These are phyloP conservation scores for Steinernema khuongi DNA, from an alignment of 1,140 invertebrate species.

Conservation along the genomic window DNA sequence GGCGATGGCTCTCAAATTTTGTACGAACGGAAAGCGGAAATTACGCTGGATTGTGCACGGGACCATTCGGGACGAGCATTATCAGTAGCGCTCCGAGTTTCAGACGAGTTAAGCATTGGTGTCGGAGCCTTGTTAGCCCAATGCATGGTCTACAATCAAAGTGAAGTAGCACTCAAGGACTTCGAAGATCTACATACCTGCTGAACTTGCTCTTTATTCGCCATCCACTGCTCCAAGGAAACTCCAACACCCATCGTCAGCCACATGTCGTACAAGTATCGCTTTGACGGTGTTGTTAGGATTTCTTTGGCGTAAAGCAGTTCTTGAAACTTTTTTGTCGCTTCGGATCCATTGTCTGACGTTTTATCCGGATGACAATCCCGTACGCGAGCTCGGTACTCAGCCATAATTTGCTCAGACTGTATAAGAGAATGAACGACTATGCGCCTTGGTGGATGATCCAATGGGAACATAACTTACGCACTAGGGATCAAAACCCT, in stretches of 20 bases:
- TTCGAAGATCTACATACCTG: background rate
- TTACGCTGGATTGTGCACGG: background rate
- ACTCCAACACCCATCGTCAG: background rate
- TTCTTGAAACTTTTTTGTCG: background rate
- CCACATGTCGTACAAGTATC: background rate
- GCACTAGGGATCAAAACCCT: too few species aligned
- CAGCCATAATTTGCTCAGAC: background rate
- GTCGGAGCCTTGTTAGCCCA: background rate
- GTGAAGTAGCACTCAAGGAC: background rate
- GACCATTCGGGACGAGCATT: background rate
- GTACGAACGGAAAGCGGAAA: background rate
- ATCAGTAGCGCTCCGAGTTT: background rate
- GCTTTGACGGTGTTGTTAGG: background rate
- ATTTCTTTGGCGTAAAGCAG: background rate
- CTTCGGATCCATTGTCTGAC: background rate
- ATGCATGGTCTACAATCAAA: background rate
- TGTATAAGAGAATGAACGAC: background rate
- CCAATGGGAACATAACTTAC: too few species aligned
- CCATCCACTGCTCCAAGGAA: background rate
- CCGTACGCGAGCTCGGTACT: background rate
- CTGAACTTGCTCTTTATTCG: background rate
- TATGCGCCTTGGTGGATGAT: too few species aligned
- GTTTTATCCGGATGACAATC: constrained; percentile 2
- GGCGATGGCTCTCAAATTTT: constrained; percentile 10
- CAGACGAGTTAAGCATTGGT: background rate